Conservation (phyloP, 2,888 invertebrate genomes). For the Nysson spinosus region DNA sequence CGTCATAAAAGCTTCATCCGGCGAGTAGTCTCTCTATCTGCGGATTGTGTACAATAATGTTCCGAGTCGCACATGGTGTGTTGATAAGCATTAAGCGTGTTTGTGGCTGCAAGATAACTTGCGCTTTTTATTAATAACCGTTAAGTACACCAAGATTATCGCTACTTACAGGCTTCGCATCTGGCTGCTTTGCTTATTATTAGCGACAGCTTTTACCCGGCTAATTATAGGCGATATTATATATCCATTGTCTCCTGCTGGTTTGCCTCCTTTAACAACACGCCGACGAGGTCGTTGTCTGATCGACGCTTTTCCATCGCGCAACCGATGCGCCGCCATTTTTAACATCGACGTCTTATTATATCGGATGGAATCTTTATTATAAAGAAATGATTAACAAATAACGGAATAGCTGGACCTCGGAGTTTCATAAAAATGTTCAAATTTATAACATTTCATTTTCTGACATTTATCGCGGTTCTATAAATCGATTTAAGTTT, state of each 20-base stretch:
- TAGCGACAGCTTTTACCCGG: constrained; percentile 53
- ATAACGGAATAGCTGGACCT: no score
- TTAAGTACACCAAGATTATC: constrained; percentile 56
- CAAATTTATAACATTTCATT: no score
- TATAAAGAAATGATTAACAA: no score
- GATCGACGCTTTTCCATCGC: constrained; percentile 25
- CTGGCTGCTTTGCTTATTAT: constrained; percentile 53
- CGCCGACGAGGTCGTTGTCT: constrained; percentile 51
- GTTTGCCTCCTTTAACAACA: constrained; percentile 37
- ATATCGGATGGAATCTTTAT: no score
- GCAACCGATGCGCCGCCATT: background rate
- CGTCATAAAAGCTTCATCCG: constrained; percentile 40
- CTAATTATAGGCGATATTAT: constrained; percentile 60
- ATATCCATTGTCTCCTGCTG: constrained; percentile 52
- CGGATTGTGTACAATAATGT: constrained; percentile 44
- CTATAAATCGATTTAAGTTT: no score
- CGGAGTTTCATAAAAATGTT: no score
- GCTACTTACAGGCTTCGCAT: constrained; percentile 44
- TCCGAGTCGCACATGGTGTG: constrained; percentile 48
- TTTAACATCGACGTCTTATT: background rate
- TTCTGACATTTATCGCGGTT: no score
- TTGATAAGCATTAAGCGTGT: constrained; percentile 55
- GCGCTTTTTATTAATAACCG: constrained; percentile 59
- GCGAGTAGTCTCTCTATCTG: constrained; percentile 32
- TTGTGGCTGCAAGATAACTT: constrained; percentile 45